These are phyloP conservation scores for Hydrochoerus hydrochaeris DNA, from an alignment of 2,113 vertebrate genomes.

Conservation along the genomic window DNA sequence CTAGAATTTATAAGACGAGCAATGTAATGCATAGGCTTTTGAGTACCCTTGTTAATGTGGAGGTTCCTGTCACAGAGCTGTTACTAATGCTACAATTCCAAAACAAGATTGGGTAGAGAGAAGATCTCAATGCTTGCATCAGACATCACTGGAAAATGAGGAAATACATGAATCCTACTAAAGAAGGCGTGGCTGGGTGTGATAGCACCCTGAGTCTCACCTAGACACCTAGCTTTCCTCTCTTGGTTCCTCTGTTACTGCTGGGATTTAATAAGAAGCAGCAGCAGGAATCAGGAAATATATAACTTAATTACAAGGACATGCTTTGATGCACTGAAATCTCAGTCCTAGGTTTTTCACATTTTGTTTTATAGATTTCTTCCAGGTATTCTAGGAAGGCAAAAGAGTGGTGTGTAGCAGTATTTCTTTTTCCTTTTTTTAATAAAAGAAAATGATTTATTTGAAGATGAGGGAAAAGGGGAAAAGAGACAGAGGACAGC, in stretches of 20 bases:
- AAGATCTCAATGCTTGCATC: neutral
- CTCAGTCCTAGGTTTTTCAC: neutral
- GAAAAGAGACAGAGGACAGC: neutral
- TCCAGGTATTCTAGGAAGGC: neutral
- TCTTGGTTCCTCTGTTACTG: neutral
- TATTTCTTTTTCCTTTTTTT: neutral
- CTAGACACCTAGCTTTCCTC: neutral
- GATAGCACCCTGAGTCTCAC: neutral
- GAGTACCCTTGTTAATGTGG: neutral
- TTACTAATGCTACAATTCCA: neutral
- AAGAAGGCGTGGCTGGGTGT: neutral
- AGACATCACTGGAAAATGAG: neutral
- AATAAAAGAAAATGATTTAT: neutral
- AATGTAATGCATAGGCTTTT: neutral
- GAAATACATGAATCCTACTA: neutral
- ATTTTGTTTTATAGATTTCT: neutral
- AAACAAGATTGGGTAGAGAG: neutral
- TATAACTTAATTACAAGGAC: neutral
- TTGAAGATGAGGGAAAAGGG: neutral
- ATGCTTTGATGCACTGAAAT: neutral
- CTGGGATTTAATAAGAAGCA: neutral
- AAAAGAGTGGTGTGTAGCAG: neutral
- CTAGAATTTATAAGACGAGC: constrained; percentile 10
- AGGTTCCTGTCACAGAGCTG: neutral
- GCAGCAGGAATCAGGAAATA: neutral